Evolutionary conservation across 2,113 vertebrate species (phyloP).

Genomic region (Dermatemys mawii): DNA sequence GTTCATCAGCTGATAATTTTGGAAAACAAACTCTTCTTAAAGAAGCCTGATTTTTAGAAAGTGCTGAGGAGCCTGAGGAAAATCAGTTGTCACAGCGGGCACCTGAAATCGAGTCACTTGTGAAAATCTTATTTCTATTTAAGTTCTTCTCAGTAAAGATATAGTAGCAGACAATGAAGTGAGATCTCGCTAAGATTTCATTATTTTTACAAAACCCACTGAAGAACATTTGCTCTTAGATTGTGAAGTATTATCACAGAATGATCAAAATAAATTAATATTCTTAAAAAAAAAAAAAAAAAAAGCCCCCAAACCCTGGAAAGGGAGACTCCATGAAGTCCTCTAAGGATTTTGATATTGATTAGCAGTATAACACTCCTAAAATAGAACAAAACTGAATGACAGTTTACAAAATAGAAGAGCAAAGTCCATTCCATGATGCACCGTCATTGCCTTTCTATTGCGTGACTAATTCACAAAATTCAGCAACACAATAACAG

Average conservation of each 20-base stretch:
- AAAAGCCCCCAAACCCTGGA: background rate
- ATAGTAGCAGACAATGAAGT: conserved; percentile 9
- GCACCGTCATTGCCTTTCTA: background rate
- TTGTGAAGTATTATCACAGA: background rate
- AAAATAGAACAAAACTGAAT: background rate
- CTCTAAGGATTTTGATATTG: background rate
- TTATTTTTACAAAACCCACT: conserved; percentile 14
- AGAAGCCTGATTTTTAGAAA: background rate
- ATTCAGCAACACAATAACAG: background rate
- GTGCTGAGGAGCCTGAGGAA: background rate
- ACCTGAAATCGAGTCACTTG: conserved; percentile 1
- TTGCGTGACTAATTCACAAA: background rate
- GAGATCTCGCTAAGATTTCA: conserved; percentile 23
- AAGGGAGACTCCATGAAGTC: background rate
- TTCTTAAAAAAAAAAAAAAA: background rate
- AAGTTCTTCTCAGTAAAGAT: background rate
- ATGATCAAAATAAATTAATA: background rate
- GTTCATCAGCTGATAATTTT: background rate
- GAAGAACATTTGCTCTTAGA: background rate
- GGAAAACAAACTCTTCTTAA: conserved; percentile 10
- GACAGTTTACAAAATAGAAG: background rate
- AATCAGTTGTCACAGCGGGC: background rate
- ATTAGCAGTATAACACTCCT: background rate
- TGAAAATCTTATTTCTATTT: background rate
- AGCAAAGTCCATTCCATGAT: background rate